Conservation (phyloP, 2,797 vertebrate species). For the Eurystomus glaucurus region DNA sequence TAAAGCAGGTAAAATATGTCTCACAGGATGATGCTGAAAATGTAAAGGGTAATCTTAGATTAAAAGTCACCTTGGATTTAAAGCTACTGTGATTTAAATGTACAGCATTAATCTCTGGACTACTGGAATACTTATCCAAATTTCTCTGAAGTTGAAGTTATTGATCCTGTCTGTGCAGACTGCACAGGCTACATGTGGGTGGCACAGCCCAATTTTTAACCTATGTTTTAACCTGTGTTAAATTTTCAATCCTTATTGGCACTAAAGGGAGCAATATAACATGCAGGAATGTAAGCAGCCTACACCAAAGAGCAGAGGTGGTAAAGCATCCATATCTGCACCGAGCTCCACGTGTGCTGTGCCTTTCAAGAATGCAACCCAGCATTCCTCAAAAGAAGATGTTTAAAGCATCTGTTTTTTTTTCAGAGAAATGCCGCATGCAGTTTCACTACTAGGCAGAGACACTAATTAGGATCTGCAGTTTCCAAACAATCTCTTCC, state of each 20-base stretch:
- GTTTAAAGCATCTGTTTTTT: background rate
- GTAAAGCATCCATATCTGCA: background rate
- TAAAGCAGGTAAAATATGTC: background rate
- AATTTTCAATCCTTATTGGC: background rate
- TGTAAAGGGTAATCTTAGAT: background rate
- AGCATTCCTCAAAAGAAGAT: conserved; percentile 18
- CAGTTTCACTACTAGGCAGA: conserved; percentile 4
- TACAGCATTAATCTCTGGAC: background rate
- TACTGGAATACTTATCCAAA: background rate
- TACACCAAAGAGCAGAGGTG: background rate
- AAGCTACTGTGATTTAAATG: background rate
- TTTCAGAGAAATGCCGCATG: background rate
- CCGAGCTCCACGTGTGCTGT: background rate
- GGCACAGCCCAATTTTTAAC: background rate
- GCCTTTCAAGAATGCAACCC: background rate
- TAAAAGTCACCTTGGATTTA: background rate
- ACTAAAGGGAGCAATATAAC: background rate
- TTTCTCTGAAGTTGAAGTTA: background rate
- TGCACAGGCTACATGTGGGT: background rate
- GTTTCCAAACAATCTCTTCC: conserved; percentile 54
- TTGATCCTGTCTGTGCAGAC: background rate
- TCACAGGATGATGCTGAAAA: background rate
- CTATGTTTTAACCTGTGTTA: background rate
- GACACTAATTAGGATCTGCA: conserved; percentile 36
- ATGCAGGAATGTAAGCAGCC: background rate